phyloP scores from a whole-genome alignment of 1,140 invertebrate genomes.

The Tetramorium parvispinum region DNA sequence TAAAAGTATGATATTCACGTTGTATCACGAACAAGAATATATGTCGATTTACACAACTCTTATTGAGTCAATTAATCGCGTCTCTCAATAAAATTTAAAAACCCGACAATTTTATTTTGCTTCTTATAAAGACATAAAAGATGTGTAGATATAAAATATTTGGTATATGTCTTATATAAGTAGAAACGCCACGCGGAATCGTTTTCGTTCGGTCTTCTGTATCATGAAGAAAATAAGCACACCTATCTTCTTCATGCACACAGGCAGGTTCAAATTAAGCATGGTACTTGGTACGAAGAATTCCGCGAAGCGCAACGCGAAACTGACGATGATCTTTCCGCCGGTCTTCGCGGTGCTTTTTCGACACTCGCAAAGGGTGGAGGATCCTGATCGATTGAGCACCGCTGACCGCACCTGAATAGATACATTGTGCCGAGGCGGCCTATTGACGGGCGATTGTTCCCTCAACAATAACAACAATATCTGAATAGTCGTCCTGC shows the following conservation, averaged over 20 bases:
- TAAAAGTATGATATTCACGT: not conserved
- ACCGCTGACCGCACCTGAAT: slow-evolving; percentile 85
- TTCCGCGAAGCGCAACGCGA: not conserved
- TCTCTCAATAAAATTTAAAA: not conserved
- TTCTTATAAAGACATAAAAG: not conserved
- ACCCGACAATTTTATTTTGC: not conserved
- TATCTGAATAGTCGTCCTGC: slow-evolving; percentile 85
- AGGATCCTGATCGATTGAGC: slow-evolving; percentile 81
- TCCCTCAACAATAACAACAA: slow-evolving; percentile 86
- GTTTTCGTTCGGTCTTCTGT: not conserved
- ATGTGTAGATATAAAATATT: not conserved
- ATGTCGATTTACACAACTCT: not conserved
- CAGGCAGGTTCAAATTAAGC: not conserved
- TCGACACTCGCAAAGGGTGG: slow-evolving; percentile 68
- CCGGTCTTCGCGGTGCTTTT: slow-evolving; percentile 64
- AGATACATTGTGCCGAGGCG: slow-evolving; percentile 85
- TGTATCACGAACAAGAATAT: not conserved
- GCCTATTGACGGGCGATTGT: slow-evolving; percentile 86
- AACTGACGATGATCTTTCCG: not conserved
- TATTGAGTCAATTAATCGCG: not conserved
- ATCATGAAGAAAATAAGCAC: not conserved
- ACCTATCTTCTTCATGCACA: not conserved
- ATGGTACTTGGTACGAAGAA: not conserved
- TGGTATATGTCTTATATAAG: not conserved
- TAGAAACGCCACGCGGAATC: not conserved